Evolutionary conservation across 2,888 invertebrate genomes (phyloP).

Genomic region (Perizoma flavofasciatum): DNA sequence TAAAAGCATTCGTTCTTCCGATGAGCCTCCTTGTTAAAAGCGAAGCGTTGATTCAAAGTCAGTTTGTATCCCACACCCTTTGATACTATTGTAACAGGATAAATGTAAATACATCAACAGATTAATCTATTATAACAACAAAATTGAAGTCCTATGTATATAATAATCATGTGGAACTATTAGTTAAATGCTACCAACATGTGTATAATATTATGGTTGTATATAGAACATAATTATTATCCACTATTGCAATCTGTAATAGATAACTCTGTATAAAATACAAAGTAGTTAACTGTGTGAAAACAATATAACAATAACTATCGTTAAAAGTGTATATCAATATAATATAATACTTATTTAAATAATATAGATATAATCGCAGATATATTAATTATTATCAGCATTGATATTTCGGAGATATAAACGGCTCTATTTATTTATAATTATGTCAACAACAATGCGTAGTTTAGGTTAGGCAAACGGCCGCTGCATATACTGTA

Average conservation of each 20-base stretch:
- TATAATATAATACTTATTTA: slow-evolving; percentile 42
- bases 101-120: slow-evolving; percentile 66
- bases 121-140: slow-evolving; percentile 79
- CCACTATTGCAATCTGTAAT: slow-evolving; percentile 64
- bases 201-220: slow-evolving; percentile 62
- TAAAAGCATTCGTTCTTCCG: slow-evolving; percentile 62
- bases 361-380: slow-evolving; percentile 54
- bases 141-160: slow-evolving; percentile 67
- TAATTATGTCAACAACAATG: slow-evolving; percentile 65
- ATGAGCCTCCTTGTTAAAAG: slow-evolving; percentile 72
- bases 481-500: slow-evolving; percentile 6
- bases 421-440: slow-evolving; percentile 60
- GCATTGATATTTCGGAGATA: slow-evolving; percentile 17
- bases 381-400: slow-evolving; percentile 59
- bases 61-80: slow-evolving; percentile 68
- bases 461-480: slow-evolving; percentile 6
- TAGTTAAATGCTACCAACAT: slow-evolving; percentile 61
- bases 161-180: slow-evolving; percentile 63
- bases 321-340: slow-evolving; percentile 76
- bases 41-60: slow-evolving; percentile 61
- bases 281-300: slow-evolving; percentile 62
- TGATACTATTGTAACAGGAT: slow-evolving; percentile 57
- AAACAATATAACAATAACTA: slow-evolving; percentile 78
- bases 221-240: slow-evolving; percentile 66
- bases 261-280: slow-evolving; percentile 60